These are phyloP conservation scores for Alligator sinensis DNA, from an alignment of 2,113 vertebrate species.

Conservation along the genomic window DNA sequence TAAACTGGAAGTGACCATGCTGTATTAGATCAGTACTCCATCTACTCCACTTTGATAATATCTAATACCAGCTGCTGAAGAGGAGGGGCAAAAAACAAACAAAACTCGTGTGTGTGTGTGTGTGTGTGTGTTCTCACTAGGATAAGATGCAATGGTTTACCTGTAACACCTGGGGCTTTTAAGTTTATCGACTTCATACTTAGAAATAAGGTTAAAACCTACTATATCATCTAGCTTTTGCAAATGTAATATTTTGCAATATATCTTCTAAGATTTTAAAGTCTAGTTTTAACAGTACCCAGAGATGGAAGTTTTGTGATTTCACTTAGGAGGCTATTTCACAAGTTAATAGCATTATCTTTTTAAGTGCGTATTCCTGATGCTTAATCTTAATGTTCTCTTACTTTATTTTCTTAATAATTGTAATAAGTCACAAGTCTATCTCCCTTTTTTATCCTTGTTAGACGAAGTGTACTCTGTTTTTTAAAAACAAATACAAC, in stretches of 20 bases:
- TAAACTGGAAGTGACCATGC: neutral
- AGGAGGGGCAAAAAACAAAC: neutral
- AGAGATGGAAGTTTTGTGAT: neutral
- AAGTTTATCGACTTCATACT: neutral
- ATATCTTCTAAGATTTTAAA: neutral
- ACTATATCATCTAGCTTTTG: neutral
- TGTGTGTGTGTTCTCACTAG: neutral
- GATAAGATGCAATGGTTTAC: neutral
- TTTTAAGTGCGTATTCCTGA: neutral
- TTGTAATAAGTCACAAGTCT: neutral
- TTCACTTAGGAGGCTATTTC: neutral
- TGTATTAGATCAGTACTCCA: neutral
- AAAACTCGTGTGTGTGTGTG: neutral
- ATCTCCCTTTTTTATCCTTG: neutral
- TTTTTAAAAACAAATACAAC: neutral
- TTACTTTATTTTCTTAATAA: neutral
- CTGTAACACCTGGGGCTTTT: neutral
- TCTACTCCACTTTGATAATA: neutral
- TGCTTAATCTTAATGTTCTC: neutral
- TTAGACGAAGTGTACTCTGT: neutral
- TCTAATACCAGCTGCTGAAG: neutral
- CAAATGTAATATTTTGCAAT: fast-evolving
- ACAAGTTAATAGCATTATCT: neutral
- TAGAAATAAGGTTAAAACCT: neutral
- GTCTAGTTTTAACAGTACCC: neutral